Evolutionary conservation across 2,113 vertebrate genomes (phyloP).

Genomic region (Pollimyrus isidori): DNA sequence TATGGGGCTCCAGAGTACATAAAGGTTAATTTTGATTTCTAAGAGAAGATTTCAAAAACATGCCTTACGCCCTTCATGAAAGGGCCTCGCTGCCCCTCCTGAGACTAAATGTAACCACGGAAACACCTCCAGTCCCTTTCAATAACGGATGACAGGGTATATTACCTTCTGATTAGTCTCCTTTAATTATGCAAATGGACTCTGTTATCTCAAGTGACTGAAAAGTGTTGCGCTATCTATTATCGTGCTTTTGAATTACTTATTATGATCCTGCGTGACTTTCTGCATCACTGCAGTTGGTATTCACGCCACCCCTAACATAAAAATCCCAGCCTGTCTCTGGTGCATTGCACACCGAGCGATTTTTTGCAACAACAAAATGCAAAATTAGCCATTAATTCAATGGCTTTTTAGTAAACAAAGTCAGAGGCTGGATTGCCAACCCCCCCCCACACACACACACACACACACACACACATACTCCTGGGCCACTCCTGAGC

Average conservation of each 20-base stretch:
- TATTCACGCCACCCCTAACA: slow-evolving; percentile 19
- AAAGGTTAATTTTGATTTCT: slow-evolving; percentile 66
- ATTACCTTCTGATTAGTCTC: slow-evolving; percentile 54
- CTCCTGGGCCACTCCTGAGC: background rate
- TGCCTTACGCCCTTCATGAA: slow-evolving; percentile 60
- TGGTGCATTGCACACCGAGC: slow-evolving; percentile 13
- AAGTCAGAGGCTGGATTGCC: background rate
- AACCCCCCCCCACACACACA: background rate
- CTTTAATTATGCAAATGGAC: slow-evolving; percentile 58
- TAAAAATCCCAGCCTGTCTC: slow-evolving; percentile 20
- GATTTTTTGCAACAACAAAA: slow-evolving; percentile 11
- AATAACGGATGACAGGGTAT: slow-evolving; percentile 41
- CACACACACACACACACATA: too few relatives aligned
- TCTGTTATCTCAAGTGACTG: slow-evolving; percentile 48
- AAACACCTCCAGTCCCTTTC: slow-evolving; percentile 19
- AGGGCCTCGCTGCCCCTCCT: slow-evolving; percentile 37
- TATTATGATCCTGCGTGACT: slow-evolving; percentile 17
- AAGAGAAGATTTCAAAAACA: slow-evolving; percentile 52
- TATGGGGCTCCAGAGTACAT: slow-evolving; percentile 52
- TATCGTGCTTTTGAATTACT: slow-evolving; percentile 34
- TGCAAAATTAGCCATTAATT: slow-evolving; percentile 26
- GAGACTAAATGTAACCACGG: slow-evolving; percentile 38
- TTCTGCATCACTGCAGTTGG: background rate
- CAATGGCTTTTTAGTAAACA: slow-evolving; percentile 24
- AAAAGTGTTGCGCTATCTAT: slow-evolving; percentile 45